Evolutionary conservation across 2,888 invertebrate species (phyloP).

Genomic region (Drosophila pegasa): DNA sequence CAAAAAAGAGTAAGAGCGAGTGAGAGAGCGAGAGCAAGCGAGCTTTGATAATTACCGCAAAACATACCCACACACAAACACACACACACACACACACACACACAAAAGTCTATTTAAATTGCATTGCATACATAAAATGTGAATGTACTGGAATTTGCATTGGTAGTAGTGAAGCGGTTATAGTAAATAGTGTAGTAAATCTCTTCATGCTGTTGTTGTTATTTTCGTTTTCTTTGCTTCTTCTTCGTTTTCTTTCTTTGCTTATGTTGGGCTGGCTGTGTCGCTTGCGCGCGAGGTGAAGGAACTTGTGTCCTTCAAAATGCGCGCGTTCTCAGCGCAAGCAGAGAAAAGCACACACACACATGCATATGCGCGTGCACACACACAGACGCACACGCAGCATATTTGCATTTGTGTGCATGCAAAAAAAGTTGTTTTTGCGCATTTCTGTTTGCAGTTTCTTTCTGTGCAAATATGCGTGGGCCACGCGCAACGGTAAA

Average conservation of each 20-base stretch:
- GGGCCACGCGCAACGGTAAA: slow-evolving; percentile 52
- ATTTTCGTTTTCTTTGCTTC: slow-evolving; percentile 21
- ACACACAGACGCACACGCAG: slow-evolving; percentile 6
- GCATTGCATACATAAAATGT: slow-evolving; percentile 3
- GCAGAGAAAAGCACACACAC: slow-evolving; percentile 14
- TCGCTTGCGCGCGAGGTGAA: slow-evolving; percentile 60
- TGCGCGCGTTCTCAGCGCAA: slow-evolving; percentile 64
- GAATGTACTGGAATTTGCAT: slow-evolving; percentile 38
- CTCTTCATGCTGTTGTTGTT: slow-evolving; percentile 21
- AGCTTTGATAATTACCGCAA: slow-evolving; percentile 61
- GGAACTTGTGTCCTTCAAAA: slow-evolving; percentile 79
- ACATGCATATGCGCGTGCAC: too few relatives aligned
- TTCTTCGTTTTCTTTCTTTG: slow-evolving; percentile 9
- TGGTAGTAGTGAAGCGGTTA: slow-evolving; percentile 46
- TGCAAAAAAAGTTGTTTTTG: slow-evolving; percentile 31
- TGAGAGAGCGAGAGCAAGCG: slow-evolving; percentile 9
- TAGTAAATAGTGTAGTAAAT: slow-evolving; percentile 76
- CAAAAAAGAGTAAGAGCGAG: slow-evolving; percentile 24
- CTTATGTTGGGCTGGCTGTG: slow-evolving; percentile 34
- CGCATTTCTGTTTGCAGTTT: slow-evolving; percentile 34
- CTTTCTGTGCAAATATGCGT: slow-evolving; percentile 38
- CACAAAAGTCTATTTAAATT: slow-evolving; percentile 10
- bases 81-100: slow-evolving; percentile 13
- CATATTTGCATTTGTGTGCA: slow-evolving; percentile 17
- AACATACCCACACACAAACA: slow-evolving; percentile 36